Conservation (phyloP, 2,113 vertebrate species). For the Entelurus aequoreus region DNA sequence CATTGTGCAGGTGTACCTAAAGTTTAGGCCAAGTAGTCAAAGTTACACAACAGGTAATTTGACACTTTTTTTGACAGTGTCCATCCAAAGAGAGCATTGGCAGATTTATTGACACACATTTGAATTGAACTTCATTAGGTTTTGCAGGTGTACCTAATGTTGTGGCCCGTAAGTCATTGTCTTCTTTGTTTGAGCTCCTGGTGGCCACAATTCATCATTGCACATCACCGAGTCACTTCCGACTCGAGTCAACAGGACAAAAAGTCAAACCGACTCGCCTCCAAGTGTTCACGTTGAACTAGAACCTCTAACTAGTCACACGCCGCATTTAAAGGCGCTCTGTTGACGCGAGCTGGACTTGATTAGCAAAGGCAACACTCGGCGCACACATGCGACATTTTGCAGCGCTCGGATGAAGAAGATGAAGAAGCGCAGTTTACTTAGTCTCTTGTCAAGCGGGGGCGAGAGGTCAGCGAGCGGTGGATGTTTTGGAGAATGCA, state of each 20-base stretch:
- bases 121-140: no score
- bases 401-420: conserved; percentile 54
- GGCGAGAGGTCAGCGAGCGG: conserved; percentile 69
- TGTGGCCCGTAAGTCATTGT: no score
- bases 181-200: background rate
- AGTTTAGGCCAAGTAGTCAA: no score
- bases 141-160: no score
- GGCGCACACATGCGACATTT: conserved; percentile 65
- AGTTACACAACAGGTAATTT: no score
- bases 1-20: no score
- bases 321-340: conserved; percentile 66
- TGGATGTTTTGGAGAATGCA: conserved; percentile 63
- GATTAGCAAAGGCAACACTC: conserved; percentile 72
- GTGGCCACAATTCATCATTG: background rate
- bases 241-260: background rate
- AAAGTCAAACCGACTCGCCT: conserved; percentile 13
- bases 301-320: conserved; percentile 51
- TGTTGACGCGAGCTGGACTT: conserved; percentile 76
- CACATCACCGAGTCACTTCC: background rate
- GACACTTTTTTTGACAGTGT: no score
- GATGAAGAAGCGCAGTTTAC: conserved; percentile 68
- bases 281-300: conserved; percentile 50
- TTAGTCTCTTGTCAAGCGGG: conserved; percentile 63
- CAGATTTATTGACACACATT: no score
- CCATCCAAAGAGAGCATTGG: no score